Evolutionary conservation across 2,113 vertebrate genomes (phyloP).

Genomic region (Panurus biarmicus): DNA sequence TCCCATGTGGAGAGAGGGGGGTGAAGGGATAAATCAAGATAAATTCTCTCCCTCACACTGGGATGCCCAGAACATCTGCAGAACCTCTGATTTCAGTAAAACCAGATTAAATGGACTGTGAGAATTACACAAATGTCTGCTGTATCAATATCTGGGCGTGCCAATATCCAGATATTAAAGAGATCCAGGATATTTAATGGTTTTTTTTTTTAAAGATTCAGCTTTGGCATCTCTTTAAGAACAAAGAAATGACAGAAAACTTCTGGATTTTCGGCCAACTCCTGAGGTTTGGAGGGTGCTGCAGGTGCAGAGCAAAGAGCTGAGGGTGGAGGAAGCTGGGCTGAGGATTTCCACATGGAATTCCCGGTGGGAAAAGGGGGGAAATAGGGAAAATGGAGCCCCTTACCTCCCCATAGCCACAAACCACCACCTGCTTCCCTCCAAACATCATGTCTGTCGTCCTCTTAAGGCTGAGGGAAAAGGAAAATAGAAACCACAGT

Average conservation of each 20-base stretch:
- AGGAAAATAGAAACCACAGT: background rate
- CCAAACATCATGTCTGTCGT: slow-evolving; percentile 99
- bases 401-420: slow-evolving; percentile 95
- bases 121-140: too few species aligned
- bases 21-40: background rate
- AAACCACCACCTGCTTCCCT: slow-evolving; percentile 97
- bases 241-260: background rate
- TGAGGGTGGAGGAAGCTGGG: background rate
- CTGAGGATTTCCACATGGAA: rapidly evolving
- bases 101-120: background rate
- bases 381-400: background rate
- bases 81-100: background rate
- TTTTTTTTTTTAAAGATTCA: background rate
- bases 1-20: background rate
- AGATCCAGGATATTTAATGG: background rate
- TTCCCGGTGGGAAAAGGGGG: background rate
- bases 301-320: background rate
- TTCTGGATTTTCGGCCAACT: background rate
- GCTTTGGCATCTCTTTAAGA: background rate
- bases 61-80: background rate
- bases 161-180: background rate
- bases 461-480: slow-evolving; percentile 82
- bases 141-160: background rate
- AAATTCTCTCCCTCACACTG: background rate
- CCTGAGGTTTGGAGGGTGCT: rapidly evolving